phyloP scores from a whole-genome alignment of 1,140 invertebrate genomes.

The Brachionus rotundiformis region DNA sequence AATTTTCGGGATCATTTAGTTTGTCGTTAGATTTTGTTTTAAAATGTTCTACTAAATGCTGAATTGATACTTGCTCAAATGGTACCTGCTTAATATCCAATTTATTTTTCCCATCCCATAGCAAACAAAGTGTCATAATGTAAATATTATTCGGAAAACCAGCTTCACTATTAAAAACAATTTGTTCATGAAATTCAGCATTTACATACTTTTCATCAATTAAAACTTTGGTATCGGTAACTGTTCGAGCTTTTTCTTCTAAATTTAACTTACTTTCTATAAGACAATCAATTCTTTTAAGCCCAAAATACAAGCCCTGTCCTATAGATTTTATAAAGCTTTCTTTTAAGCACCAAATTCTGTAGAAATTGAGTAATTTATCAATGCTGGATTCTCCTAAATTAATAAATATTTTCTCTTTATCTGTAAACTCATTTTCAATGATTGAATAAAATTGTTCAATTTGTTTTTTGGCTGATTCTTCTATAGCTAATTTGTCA shows the following conservation, averaged over 20 bases:
- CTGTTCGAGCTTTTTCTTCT: not conserved
- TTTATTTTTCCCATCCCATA: not conserved
- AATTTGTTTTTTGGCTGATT: not conserved
- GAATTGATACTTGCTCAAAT: not conserved
- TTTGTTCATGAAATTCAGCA: not conserved
- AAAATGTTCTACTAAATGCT: not conserved
- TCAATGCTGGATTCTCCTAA: not conserved
- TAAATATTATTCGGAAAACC: not conserved
- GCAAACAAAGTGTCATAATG: not conserved
- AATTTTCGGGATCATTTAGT: not conserved
- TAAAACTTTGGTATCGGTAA: not conserved
- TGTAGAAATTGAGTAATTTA: not conserved
- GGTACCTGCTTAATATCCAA: not conserved
- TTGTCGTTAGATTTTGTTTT: not conserved
- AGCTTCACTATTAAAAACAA: not conserved
- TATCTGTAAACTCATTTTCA: not conserved
- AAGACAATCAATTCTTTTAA: not conserved
- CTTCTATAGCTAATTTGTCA: not conserved
- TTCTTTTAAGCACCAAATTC: slow-evolving; percentile 35
- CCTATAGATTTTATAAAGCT: not conserved
- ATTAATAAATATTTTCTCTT: slow-evolving; percentile 7
- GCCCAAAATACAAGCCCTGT: not conserved
- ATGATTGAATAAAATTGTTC: slow-evolving; percentile 1
- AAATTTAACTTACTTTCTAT: not conserved
- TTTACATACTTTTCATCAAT: not conserved